A percentile compares a stretch with the other conserved stretches of the same genome.
These are phyloP conservation scores for Mimumesa dahlbomi DNA, from an alignment of 2,888 invertebrate genomes.

Conservation along the genomic window DNA sequence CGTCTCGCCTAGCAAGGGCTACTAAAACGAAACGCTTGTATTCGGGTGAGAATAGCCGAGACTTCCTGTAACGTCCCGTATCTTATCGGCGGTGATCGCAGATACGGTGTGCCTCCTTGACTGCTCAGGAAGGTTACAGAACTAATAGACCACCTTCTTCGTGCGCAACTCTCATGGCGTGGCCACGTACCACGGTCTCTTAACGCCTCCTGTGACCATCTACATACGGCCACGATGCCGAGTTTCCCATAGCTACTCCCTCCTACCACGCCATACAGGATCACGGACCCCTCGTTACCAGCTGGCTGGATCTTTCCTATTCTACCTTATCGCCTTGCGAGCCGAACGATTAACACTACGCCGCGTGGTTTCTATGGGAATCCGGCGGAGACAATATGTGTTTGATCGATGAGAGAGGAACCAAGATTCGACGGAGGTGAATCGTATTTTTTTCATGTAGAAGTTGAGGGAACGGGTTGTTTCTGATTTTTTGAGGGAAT, in stretches of 20 bases:
- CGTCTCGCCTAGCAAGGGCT: conserved; percentile 40
- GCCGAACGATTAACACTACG: conserved; percentile 55
- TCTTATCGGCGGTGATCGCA: conserved; percentile 76
- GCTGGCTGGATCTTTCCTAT: conserved; percentile 59
- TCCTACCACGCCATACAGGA: conserved; percentile 43
- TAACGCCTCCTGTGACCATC: conserved; percentile 72
- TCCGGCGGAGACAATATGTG: conserved; percentile 16
- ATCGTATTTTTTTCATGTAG: no score
- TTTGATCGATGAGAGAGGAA: conserved; percentile 36
- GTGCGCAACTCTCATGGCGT: conserved; percentile 70
- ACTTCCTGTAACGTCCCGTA: conserved; percentile 77
- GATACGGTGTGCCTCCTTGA: conserved; percentile 67
- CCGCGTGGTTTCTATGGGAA: conserved; percentile 45
- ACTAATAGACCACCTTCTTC: conserved; percentile 77
- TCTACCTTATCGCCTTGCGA: conserved; percentile 56
- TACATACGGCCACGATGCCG: conserved; percentile 74
- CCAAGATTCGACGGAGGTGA: no score
- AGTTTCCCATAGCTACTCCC: conserved; percentile 69
- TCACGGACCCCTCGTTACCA: conserved; percentile 64
- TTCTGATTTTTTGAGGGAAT: no score
- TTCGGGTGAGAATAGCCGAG: conserved; percentile 66
- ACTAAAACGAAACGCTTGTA: conserved; percentile 76
- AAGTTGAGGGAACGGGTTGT: no score
- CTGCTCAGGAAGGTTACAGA: conserved; percentile 65
- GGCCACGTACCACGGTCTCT: conserved; percentile 64